Conservation (phyloP, 2,888 invertebrate species). For the Lepidochitona cinerea region DNA sequence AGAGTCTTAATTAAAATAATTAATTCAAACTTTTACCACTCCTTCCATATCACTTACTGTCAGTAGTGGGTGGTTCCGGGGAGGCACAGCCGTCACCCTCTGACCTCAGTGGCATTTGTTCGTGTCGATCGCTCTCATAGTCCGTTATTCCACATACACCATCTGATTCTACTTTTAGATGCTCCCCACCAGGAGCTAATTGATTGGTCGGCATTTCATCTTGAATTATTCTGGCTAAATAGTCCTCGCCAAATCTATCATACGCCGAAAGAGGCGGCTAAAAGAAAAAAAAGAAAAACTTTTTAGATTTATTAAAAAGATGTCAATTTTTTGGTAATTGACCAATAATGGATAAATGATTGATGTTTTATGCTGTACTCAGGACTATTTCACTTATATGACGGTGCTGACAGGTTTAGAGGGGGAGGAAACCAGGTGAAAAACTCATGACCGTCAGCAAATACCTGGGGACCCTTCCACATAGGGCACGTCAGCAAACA, state of each 20-base stretch:
- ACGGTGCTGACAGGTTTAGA: too few species aligned
- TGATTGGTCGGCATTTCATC: neutral
- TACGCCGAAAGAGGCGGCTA: neutral
- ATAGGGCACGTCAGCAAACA: too few species aligned
- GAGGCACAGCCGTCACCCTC: conserved; percentile 16
- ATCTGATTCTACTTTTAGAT: neutral
- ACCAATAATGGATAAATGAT: too few species aligned
- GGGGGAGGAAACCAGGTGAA: too few species aligned
- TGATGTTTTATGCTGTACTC: too few species aligned
- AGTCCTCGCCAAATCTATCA: neutral
- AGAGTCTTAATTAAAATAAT: too few species aligned
- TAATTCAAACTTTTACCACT: too few species aligned
- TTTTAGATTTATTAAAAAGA: neutral
- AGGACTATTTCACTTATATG: too few species aligned
- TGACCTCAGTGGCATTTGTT: neutral
- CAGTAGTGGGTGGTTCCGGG: conserved; percentile 1
- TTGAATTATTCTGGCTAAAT: neutral
- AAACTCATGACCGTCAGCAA: too few species aligned
- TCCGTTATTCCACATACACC: neutral
- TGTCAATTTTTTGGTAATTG: too few species aligned
- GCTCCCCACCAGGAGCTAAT: neutral
- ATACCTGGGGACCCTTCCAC: too few species aligned
- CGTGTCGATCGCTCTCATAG: neutral
- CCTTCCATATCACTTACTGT: neutral
- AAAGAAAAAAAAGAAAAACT: neutral